Percentiles rank a stretch among this genome's conserved stretches.
phyloP scores from a whole-genome alignment of 2,113 vertebrate genomes.

The Octodon degus region DNA sequence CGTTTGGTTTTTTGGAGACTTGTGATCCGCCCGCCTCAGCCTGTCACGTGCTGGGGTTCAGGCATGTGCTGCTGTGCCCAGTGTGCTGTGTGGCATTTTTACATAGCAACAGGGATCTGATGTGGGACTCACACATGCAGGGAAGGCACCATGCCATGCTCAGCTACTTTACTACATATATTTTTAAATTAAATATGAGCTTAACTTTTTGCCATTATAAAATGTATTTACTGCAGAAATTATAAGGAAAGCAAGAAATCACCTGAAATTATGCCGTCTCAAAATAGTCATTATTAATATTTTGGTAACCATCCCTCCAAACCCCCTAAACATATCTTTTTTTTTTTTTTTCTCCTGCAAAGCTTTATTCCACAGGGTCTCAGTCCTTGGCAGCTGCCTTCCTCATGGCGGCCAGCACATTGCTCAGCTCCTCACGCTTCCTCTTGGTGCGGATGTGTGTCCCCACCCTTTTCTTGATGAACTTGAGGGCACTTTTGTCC shows the following conservation, averaged over 20 bases:
- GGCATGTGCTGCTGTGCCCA: neutral
- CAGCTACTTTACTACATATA: neutral
- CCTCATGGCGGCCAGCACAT: too few relatives aligned
- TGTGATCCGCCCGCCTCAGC: neutral
- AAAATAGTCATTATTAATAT: constrained; percentile 21
- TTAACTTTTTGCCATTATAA: constrained; percentile 26
- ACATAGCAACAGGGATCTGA: neutral
- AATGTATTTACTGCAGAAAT: neutral
- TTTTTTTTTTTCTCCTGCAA: neutral
- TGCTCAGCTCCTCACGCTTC: too few relatives aligned
- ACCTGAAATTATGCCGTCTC: neutral
- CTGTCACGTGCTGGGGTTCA: neutral
- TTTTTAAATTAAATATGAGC: constrained; percentile 50
- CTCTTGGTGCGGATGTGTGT: too few relatives aligned
- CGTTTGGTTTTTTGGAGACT: neutral
- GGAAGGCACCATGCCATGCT: neutral
- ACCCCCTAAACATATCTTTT: neutral
- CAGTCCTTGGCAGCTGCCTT: too few relatives aligned
- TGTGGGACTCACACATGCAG: neutral
- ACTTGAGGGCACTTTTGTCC: too few relatives aligned
- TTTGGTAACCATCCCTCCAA: constrained; percentile 26
- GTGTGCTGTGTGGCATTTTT: neutral
- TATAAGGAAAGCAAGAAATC: constrained; percentile 42
- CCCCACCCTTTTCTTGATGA: too few relatives aligned
- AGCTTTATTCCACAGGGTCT: too few relatives aligned